Percentiles rank a stretch among this genome's conserved stretches.
phyloP scores from a whole-genome alignment of 2,888 invertebrate species.

The Malthinus flaveolus region DNA sequence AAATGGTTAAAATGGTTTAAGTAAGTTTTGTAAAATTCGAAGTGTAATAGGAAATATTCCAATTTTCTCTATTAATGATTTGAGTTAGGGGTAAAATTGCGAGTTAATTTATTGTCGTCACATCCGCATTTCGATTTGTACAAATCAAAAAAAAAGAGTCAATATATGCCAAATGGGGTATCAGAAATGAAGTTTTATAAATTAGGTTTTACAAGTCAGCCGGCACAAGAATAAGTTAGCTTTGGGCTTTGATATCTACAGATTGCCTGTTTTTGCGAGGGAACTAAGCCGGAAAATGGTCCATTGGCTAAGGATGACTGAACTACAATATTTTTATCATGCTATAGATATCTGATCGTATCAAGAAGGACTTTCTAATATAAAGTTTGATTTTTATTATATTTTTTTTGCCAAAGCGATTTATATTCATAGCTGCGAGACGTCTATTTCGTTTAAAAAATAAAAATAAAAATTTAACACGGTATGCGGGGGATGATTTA shows the following conservation, averaged over 20 bases:
- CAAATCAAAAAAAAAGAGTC: conserved; percentile 34
- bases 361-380: conserved; percentile 29
- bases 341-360: conserved; percentile 30
- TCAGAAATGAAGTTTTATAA: conserved; percentile 37
- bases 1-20: too few relatives aligned
- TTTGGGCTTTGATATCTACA: conserved; percentile 23
- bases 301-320: conserved; percentile 33
- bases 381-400: conserved; percentile 30
- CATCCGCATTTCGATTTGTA: conserved; percentile 29
- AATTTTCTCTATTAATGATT: too few relatives aligned
- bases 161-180: conserved; percentile 36
- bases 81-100: too few relatives aligned
- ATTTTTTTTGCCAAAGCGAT: conserved; percentile 27
- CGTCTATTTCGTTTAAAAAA: not conserved
- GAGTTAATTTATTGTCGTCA: conserved; percentile 32
- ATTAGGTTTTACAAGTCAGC: conserved; percentile 36
- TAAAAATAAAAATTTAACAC: not conserved
- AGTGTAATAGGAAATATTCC: too few relatives aligned
- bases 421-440: not conserved
- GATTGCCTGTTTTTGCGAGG: conserved; percentile 30
- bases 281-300: conserved; percentile 31
- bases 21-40: too few relatives aligned
- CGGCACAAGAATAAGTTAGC: conserved; percentile 29
- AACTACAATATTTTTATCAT: conserved; percentile 35
- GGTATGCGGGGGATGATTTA: not conserved